Percentiles rank a stretch among this genome's conserved stretches.
These are phyloP conservation scores for Heteronetta atricapilla DNA, from an alignment of 2,113 vertebrate genomes.

Conservation along the genomic window DNA sequence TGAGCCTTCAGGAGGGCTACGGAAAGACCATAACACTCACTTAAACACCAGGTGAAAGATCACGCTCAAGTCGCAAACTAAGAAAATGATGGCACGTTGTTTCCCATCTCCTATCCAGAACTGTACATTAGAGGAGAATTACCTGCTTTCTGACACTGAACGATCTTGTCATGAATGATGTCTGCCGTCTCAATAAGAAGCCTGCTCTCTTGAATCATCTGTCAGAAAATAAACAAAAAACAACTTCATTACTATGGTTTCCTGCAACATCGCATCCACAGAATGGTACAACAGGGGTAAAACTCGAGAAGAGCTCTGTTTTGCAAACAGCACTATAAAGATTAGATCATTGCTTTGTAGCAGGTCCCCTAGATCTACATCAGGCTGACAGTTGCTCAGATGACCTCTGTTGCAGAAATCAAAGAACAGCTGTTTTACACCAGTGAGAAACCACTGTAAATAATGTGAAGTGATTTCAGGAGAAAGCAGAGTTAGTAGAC, in stretches of 20 bases:
- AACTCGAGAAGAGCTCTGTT: not conserved
- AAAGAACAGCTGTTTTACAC: not conserved
- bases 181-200: constrained; percentile 92
- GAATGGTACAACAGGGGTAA: not conserved
- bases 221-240: constrained; percentile 40
- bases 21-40: not conserved
- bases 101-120: not conserved
- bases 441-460: not conserved
- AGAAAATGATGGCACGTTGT: not conserved
- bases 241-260: not conserved
- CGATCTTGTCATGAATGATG: constrained; percentile 87
- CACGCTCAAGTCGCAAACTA: not conserved
- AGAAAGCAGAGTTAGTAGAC: not conserved
- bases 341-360: not conserved
- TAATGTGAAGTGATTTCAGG: not conserved
- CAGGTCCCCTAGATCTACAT: not conserved
- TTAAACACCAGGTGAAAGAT: not conserved
- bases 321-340: not conserved
- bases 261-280: not conserved
- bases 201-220: constrained; percentile 94
- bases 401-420: not conserved
- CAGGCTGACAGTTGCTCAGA: not conserved
- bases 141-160: constrained; percentile 92
- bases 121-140: constrained; percentile 8
- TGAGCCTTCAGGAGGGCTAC: not conserved